Evolutionary conservation across 2,113 vertebrate genomes (phyloP), one percentile per base, ranked within the genome.

Genomic region (Cololabis saira): DNA sequence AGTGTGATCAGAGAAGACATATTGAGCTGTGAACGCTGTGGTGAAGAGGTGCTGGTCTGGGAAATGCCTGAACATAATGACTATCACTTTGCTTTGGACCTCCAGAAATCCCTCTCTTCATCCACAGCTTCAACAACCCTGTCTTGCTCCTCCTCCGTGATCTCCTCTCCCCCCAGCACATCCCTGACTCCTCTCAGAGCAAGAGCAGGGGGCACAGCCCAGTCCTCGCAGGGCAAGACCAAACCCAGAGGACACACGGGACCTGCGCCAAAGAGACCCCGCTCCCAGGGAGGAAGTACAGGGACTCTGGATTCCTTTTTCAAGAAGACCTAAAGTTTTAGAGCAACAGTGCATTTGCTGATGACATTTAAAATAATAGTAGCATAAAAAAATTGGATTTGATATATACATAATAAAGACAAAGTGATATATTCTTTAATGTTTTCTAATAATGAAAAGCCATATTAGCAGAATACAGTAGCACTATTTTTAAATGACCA

Each of bases 11-110:
- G 1, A 33, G 94, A 94, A 43, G 95, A 96, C 82, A 71, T 92
- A 72, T 56, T 95, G 22, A 30, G 0, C 3, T 99, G 97, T 72
- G 94, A 96, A n/a, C 95, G 91, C 61, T 99, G 98, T 10, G 92
- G 93, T 30, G 80, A 92, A 85, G 84, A 93, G 0, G 88, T 98
- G 63, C 73, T 85, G 24, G 91, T 91, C 13, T 99, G 97, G 97
- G 95, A 99, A 21, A 93, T 96, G 91, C 94, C 95, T 0, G 98
- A 99, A 87, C 98, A 99, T 64, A 89, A 54, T 3, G 98, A 99
- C 82, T 99, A 95, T 64, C 98, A 99, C 80, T 97, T 97, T 80
- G 98, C 98, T 18, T 50, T 95, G 64, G 95, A 98, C 45, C 89
- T 99, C 44, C 97, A 99, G 62, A 93, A 91, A 13, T 96, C 96